Evolutionary conservation across 2,113 vertebrate genomes (phyloP), one percentile per base, ranked within the genome.

Genomic region (Syngnathus floridae): DNA sequence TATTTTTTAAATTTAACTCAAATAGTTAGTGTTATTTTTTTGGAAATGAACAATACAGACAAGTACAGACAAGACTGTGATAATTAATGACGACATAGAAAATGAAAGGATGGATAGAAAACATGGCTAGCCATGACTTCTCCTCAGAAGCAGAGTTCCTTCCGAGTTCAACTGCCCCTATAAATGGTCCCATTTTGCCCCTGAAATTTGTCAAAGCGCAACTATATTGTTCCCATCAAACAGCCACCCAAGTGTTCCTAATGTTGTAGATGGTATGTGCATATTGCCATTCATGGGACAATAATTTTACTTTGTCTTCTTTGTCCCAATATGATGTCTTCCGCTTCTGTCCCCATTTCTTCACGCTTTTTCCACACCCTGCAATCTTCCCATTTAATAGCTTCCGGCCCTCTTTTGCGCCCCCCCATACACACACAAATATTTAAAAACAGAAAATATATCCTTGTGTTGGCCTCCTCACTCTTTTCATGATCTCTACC

Each of bases 281-380:
- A 19, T 52, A n/a, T 48, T 22, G 22, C 22, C n/a, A 31, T 55
- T 55, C 14, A 13, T 55, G 54, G 54, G 54, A 55, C 12, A 12
- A 55, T 16, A 37, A 14, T 31, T 31, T 55, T 14, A 19, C 46
- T 52, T 40, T 26, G 59, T 61, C 38, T 62, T 59, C 40, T 56
- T 67, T 56, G 46, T 56, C 54, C 57, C 19, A 21, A 40, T 73
- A 65, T 76, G 66, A 7, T 70, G 66, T 77, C 56, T 64, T 68
- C 13, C 40, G 40, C 55, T 37, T 58, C 72, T 64, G 56, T 80
- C 61, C 76, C 11, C 65, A 17, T 73, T 64, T 81, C 83, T 78
- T 83, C 75, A 35, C 74, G 67, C 74, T 84, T 78, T 83, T 86
- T 83, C 86, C 82, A 80, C 71, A 73, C 82, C 84, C 83, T 78